Evolutionary conservation across 2,113 vertebrate genomes (phyloP).

Genomic region (Australoheros scitulus): DNA sequence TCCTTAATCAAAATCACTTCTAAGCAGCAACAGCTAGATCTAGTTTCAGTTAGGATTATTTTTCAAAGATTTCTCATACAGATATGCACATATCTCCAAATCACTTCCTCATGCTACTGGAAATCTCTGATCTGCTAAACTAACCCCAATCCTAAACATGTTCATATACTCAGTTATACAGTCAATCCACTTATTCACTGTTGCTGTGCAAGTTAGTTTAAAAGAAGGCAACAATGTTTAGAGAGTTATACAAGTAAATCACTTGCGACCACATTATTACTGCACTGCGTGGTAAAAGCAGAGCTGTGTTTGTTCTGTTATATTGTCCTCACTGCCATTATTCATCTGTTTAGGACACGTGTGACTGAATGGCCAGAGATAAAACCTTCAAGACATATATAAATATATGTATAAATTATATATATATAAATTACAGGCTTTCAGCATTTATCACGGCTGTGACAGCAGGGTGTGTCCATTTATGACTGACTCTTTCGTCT

Average conservation of each 20-base stretch:
- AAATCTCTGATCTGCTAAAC: not conserved
- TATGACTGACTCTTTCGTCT: not conserved
- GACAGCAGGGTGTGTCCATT: not conserved
- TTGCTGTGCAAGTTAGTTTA: not conserved
- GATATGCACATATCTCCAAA: not conserved
- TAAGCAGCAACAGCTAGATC: not conserved
- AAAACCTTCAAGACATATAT: constrained; percentile 2
- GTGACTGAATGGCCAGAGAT: not conserved
- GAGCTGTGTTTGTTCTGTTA: constrained; percentile 22
- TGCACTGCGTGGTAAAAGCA: too few relatives aligned
- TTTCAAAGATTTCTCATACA: not conserved
- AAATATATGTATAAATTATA: not conserved
- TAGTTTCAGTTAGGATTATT: not conserved
- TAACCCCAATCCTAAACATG: too few relatives aligned
- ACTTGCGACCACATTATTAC: not conserved
- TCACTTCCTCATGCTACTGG: not conserved
- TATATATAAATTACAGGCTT: not conserved
- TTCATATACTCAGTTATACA: not conserved
- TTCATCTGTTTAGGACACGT: not conserved
- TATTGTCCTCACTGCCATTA: not conserved
- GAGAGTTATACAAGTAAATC: not conserved
- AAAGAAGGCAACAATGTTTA: not conserved
- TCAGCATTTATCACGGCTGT: not conserved
- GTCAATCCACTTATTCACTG: not conserved
- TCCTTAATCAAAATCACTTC: not conserved